Evolutionary conservation across 1,140 invertebrate species (phyloP).

Genomic region (Philopotamus ludificatus): DNA sequence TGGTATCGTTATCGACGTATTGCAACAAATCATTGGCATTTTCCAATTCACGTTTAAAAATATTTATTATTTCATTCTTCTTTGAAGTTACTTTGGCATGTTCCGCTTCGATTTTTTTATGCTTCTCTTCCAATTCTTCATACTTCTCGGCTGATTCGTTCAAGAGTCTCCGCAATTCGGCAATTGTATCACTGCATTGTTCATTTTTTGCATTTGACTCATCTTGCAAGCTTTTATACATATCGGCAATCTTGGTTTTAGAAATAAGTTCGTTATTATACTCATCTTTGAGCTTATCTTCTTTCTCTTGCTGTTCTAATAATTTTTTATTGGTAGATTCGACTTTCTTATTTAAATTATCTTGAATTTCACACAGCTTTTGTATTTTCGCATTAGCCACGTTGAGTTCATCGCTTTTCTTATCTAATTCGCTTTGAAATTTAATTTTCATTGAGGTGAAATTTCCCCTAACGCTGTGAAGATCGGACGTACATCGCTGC

Average conservation of each 20-base stretch:
- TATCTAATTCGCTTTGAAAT: conserved; percentile 73
- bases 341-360: conserved; percentile 65
- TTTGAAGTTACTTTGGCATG: conserved; percentile 64
- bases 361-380: conserved; percentile 65
- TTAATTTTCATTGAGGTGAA: conserved; percentile 68
- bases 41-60: conserved; percentile 74
- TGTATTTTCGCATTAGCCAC: conserved; percentile 63
- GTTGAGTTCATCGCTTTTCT: conserved; percentile 77
- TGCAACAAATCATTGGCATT: conserved; percentile 80
- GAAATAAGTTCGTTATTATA: conserved; percentile 81
- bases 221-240: conserved; percentile 78
- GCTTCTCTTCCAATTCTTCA: conserved; percentile 72
- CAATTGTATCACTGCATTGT: conserved; percentile 73
- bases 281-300: conserved; percentile 75
- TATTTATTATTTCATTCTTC: conserved; percentile 70
- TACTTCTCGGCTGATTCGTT: conserved; percentile 76
- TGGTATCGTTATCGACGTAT: conserved; percentile 67
- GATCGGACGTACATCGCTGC: conserved; percentile 70
- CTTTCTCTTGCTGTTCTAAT: conserved; percentile 70
- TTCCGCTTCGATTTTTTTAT: conserved; percentile 62
- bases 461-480: conserved; percentile 74
- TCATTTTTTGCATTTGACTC: conserved; percentile 73
- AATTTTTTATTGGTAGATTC: conserved; percentile 74
- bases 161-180: conserved; percentile 76
- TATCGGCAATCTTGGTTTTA: conserved; percentile 78